phyloP scores from a whole-genome alignment of 2,888 invertebrate species.

The Apomyelois bistriatella region DNA sequence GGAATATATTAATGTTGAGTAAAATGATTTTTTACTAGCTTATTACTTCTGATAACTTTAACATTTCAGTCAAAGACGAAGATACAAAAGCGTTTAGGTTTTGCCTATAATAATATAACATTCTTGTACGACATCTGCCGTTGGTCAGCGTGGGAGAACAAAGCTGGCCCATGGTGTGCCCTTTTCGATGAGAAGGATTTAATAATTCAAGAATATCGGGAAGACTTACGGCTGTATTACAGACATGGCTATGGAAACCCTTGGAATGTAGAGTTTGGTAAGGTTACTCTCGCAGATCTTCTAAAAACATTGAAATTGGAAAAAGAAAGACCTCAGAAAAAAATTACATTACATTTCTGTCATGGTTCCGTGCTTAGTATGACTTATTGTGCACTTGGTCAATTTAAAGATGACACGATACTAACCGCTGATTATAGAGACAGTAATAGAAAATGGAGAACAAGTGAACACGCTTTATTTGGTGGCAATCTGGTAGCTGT shows the following conservation, averaged over 20 bases:
- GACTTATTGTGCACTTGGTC: slow-evolving; percentile 81
- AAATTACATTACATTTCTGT: slow-evolving; percentile 83
- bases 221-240: slow-evolving; percentile 86
- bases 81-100: neutral
- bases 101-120: slow-evolving; percentile 27
- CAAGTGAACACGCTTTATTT: slow-evolving; percentile 81
- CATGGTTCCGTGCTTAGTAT: slow-evolving; percentile 82
- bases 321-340: slow-evolving; percentile 56
- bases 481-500: slow-evolving; percentile 83
- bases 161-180: slow-evolving; percentile 86
- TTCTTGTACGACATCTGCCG: slow-evolving; percentile 88
- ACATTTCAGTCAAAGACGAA: neutral
- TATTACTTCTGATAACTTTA: too few species aligned
- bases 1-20: too few species aligned
- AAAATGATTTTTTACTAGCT: too few species aligned
- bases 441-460: slow-evolving; percentile 66
- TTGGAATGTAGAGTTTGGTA: slow-evolving; percentile 82
- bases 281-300: slow-evolving; percentile 81
- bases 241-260: slow-evolving; percentile 58
- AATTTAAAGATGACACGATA: slow-evolving; percentile 79
- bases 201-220: slow-evolving; percentile 84
- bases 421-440: slow-evolving; percentile 79
- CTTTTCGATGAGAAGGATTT: slow-evolving; percentile 85
- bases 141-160: slow-evolving; percentile 75
- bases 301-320: neutral